Evolutionary conservation across 2,797 vertebrate genomes (phyloP).

Genomic region (Micropoecilia bifurca): DNA sequence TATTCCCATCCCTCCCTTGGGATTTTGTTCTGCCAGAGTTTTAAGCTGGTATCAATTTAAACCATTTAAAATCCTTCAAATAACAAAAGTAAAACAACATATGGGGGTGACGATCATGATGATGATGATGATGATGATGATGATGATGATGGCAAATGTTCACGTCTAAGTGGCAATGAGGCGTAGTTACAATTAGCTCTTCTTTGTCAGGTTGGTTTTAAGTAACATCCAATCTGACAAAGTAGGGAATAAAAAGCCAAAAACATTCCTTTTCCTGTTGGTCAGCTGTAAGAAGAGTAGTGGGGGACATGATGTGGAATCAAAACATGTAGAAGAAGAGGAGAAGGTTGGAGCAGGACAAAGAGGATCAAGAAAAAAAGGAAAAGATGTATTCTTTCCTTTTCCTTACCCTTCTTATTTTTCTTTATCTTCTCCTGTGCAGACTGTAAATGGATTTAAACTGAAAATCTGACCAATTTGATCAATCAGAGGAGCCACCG

Average conservation of each 20-base stretch:
- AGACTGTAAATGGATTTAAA: background rate
- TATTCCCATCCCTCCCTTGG: constrained; percentile 55
- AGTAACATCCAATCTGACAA: constrained; percentile 12
- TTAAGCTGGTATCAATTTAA: constrained; percentile 56
- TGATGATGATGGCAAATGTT: constrained; percentile 35
- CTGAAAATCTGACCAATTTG: background rate
- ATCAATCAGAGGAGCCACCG: background rate
- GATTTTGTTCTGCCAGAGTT: constrained; percentile 42
- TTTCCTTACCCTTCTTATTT: background rate
- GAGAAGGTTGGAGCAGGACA: background rate
- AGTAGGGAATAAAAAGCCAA: constrained; percentile 4
- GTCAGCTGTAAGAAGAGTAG: background rate
- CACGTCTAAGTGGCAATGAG: constrained; percentile 46
- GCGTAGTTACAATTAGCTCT: constrained; percentile 22
- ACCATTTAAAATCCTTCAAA: constrained; percentile 35
- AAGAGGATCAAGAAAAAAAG: background rate
- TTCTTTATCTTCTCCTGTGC: background rate
- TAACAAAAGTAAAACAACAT: constrained; percentile 39
- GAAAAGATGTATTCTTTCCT: background rate
- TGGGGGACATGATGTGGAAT: background rate
- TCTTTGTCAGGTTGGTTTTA: constrained; percentile 22
- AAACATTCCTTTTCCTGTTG: constrained; percentile 27
- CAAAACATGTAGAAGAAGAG: background rate
- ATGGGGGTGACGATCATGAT: background rate
- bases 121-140: constrained; percentile 7